phyloP scores from a whole-genome alignment of 1,140 invertebrate species.

The Drosophila sp. region DNA sequence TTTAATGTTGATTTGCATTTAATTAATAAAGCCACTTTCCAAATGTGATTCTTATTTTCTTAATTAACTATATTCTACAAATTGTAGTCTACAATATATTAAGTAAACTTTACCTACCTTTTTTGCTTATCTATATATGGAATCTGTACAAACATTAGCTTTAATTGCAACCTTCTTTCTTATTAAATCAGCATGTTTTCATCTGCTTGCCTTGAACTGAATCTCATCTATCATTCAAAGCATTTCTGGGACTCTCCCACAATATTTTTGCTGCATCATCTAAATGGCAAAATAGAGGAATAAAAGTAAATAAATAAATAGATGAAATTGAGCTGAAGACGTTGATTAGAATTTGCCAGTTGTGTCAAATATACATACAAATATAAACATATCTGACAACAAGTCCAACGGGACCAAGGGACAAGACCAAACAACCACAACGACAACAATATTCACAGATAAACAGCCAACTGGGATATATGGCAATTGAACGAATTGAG shows the following conservation, averaged over 20 bases:
- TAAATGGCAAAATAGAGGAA: conserved; percentile 25
- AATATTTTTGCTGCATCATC: conserved; percentile 27
- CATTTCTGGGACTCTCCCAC: conserved; percentile 12
- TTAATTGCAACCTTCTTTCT: background rate
- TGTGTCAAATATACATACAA: conserved; percentile 21
- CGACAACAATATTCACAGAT: conserved; percentile 4
- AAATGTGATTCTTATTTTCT: no score
- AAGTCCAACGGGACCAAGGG: no score
- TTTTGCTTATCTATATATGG: no score
- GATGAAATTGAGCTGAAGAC: conserved; percentile 43
- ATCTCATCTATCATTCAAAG: conserved; percentile 22
- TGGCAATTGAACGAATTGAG: conserved; percentile 60
- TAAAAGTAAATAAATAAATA: conserved; percentile 17
- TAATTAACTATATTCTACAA: no score
- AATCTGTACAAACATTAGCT: background rate
- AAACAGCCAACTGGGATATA: conserved; percentile 54
- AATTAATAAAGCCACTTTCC: no score
- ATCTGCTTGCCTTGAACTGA: conserved; percentile 9
- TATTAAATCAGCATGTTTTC: conserved; percentile 1
- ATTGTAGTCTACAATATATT: no score
- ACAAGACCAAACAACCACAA: conserved; percentile 10
- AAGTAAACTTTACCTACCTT: no score
- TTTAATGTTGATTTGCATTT: no score
- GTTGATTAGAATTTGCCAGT: conserved; percentile 63
- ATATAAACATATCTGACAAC: conserved; percentile 11